Evolutionary conservation across 2,888 invertebrate genomes (phyloP).

Genomic region (Amblyjoppa fuscipennis): DNA sequence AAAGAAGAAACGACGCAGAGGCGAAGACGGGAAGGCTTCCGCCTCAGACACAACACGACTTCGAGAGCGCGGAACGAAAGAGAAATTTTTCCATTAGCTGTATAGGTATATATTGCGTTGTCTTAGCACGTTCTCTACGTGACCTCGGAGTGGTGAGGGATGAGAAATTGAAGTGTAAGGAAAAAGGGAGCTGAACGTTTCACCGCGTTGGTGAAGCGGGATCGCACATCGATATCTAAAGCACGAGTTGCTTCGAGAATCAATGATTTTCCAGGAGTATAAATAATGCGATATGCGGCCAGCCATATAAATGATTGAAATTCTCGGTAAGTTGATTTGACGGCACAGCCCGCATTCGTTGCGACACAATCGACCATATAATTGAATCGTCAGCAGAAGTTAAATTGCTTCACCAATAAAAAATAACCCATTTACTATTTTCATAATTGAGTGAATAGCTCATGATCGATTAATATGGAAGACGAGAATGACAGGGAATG

Average conservation of each 20-base stretch:
- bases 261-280: not conserved
- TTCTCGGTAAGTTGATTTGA: conserved; percentile 1
- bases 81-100: conserved; percentile 77
- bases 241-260: not conserved
- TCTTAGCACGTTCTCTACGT: conserved; percentile 76
- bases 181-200: conserved; percentile 3
- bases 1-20: conserved; percentile 48
- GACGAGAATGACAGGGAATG: not conserved
- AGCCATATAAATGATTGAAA: not conserved
- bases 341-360: not conserved
- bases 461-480: not conserved
- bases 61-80: conserved; percentile 61
- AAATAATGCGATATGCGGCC: not conserved
- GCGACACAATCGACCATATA: conserved; percentile 3
- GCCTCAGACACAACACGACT: conserved; percentile 14
- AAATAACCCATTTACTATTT: not conserved
- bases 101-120: conserved; percentile 74
- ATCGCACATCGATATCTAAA: conserved; percentile 7
- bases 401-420: conserved; percentile 32
- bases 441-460: not conserved
- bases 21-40: conserved; percentile 22
- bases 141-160: conserved; percentile 65
- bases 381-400: conserved; percentile 20
- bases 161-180: conserved; percentile 26
- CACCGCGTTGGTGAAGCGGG: not conserved